Evolutionary conservation across 64 coral and sea anemone species (phyloP), one percentile per base, ranked within the genome.

Genomic region (Hydrozoanthus tunicans): DNA sequence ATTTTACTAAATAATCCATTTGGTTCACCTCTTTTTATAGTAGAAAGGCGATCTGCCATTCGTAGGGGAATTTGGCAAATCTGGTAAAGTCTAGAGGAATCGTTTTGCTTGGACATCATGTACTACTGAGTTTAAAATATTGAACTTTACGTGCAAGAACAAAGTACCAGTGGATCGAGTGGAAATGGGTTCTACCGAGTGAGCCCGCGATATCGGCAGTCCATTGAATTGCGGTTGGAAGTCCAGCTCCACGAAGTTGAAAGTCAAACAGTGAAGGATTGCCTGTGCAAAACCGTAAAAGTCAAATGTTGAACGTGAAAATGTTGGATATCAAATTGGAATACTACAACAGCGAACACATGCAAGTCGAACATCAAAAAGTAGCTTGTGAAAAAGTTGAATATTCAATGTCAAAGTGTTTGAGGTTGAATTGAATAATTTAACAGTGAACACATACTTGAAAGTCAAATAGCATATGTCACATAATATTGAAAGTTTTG

Each of bases 211-310:
- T 70, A 86, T 56, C 82, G 59, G 64, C 24, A 69, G 67, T 67
- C 59, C 32, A 86, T 70, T 86, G 63, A 64, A 86, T 86, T 86
- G 63, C 82, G 64, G 82, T 86, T 86, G 82, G 82, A 86, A 86
- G 61, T 86, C 82, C 4, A 86, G 10, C 63, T 86, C 24, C 64
- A 12, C 82, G 82, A 86, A 86, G 53, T 86, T 86, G 64, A 86
- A 86, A 86, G 82, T 86, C 82, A 86, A 86, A 86, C 82, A 59
- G 5, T 62, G 58, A 62, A 82, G 80, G 56, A 82, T 82, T 62
- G 80, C 80, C 58, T 82, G 80, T 62, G 54, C 13, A 58, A 82
- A 1, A 5, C 80, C 13, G 2, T 1, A 64, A 64, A 64, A 64
- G 62, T 64, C 13, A 14, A 64, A 64, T 64, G 62, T 64, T 64